A percentile compares a stretch with the other conserved stretches of the same genome.
Evolutionary conservation across 2,113 vertebrate genomes (phyloP).

Genomic region (Cariama cristata): DNA sequence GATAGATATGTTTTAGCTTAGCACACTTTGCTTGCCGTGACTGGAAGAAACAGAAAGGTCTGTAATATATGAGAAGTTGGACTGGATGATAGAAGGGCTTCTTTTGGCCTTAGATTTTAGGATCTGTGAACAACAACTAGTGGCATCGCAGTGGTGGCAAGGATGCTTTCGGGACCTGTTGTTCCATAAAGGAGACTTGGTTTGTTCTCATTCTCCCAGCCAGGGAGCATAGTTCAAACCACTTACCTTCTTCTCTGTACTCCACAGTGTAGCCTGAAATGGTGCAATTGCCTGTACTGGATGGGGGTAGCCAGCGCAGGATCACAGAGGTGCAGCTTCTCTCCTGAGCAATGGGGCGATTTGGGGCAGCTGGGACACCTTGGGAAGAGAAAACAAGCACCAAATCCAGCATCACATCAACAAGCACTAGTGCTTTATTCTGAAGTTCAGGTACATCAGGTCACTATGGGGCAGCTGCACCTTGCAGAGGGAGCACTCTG

Average conservation of each 20-base stretch:
- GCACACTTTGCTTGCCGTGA: neutral
- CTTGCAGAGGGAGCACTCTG: neutral
- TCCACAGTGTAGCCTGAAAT: slow-evolving; percentile 96
- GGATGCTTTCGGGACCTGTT: neutral
- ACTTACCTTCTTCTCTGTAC: slow-evolving; percentile 93
- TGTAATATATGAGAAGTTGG: neutral
- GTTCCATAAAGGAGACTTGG: neutral
- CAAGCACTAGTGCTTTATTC: neutral
- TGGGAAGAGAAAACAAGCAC: neutral
- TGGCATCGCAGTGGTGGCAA: neutral
- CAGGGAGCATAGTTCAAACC: neutral
- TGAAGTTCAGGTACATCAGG: neutral
- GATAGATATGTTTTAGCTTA: neutral
- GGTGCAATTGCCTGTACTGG: slow-evolving; percentile 90
- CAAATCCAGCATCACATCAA: neutral
- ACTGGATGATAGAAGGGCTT: neutral
- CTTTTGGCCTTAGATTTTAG: neutral
- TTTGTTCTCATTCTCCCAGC: neutral
- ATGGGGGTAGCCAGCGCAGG: slow-evolving; percentile 92
- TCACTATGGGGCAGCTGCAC: neutral
- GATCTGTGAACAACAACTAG: neutral
- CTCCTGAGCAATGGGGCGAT: slow-evolving; percentile 93
- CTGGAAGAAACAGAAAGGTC: neutral
- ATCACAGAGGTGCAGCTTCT: slow-evolving; percentile 91
- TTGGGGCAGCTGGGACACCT: slow-evolving; percentile 94